A percentile compares a stretch with the other conserved stretches of the same genome.
Evolutionary conservation across 2,888 invertebrate species (phyloP).

Genomic region (Metopia argyrocephala): DNA sequence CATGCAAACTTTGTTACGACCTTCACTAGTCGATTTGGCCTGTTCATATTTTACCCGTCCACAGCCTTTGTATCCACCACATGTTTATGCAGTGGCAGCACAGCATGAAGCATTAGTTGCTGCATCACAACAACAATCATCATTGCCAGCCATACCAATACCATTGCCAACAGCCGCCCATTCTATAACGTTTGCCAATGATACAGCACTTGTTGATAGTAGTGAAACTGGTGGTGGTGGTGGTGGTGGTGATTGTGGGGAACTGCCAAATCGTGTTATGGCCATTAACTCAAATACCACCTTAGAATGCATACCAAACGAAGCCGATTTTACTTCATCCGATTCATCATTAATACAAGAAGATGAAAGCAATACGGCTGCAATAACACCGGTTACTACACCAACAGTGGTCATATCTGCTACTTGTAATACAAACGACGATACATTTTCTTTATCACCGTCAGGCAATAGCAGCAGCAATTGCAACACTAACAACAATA

Average conservation of each 20-base stretch:
- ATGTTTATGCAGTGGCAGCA: slow-evolving; percentile 67
- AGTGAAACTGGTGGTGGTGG: slow-evolving; percentile 12
- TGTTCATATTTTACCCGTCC: slow-evolving; percentile 77
- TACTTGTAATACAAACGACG: slow-evolving; percentile 50
- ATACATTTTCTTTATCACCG: slow-evolving; percentile 61
- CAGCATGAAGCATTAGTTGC: slow-evolving; percentile 57
- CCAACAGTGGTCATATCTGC: slow-evolving; percentile 60
- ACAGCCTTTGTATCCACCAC: slow-evolving; percentile 67
- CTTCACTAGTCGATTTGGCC: slow-evolving; percentile 76
- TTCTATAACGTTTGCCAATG: slow-evolving; percentile 41
- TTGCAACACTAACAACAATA: slow-evolving; percentile 39
- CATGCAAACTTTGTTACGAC: slow-evolving; percentile 76
- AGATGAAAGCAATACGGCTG: slow-evolving; percentile 39
- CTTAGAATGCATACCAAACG: slow-evolving; percentile 62
- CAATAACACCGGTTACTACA: slow-evolving; percentile 56
- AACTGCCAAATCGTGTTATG: slow-evolving; percentile 63
- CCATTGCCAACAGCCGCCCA: slow-evolving; percentile 17
- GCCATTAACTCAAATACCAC: slow-evolving; percentile 64
- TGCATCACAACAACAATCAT: slow-evolving; percentile 17
- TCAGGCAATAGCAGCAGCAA: slow-evolving; percentile 39
- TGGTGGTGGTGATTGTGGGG: slow-evolving; percentile 25
- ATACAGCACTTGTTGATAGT: not conserved
- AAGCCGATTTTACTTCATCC: slow-evolving; percentile 64
- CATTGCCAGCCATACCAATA: not conserved
- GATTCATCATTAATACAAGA: slow-evolving; percentile 65